phyloP scores from a whole-genome alignment of 2,113 vertebrate species.

The Lepus europaeus region DNA sequence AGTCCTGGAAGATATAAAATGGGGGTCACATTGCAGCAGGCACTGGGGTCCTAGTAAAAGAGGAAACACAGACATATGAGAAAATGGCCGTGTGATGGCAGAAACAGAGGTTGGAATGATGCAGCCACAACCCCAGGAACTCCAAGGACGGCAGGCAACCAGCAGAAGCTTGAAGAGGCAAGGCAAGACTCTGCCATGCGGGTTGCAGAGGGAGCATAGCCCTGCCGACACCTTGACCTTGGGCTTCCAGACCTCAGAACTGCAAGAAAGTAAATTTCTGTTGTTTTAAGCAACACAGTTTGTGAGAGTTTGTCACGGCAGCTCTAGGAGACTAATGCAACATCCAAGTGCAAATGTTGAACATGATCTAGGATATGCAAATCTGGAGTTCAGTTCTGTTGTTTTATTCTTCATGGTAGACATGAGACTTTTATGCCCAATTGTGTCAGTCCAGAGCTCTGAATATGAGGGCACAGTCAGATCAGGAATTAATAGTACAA shows the following conservation, averaged over 20 bases:
- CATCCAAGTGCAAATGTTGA: not conserved
- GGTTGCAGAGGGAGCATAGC: not conserved
- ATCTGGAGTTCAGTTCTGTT: not conserved
- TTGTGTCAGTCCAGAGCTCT: not conserved
- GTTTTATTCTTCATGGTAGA: not conserved
- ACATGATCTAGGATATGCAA: not conserved
- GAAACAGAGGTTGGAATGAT: no score
- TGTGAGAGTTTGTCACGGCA: no score
- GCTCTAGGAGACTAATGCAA: no score
- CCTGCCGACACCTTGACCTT: not conserved
- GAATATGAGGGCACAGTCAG: not conserved
- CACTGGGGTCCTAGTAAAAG: not conserved
- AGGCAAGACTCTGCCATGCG: no score
- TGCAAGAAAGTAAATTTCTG: no score
- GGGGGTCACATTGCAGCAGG: not conserved
- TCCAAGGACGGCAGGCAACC: no score
- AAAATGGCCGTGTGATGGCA: not conserved
- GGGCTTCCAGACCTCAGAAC: no score
- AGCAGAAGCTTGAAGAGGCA: not conserved
- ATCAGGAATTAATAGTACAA: not conserved
- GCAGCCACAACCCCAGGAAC: no score
- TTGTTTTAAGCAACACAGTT: no score
- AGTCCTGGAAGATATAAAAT: not conserved
- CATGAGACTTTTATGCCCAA: not conserved
- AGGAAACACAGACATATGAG: not conserved